A percentile compares a stretch with the other conserved stretches of the same genome.
Evolutionary conservation across 2,113 vertebrate species (phyloP).

Genomic region (Bungarus multicinctus): DNA sequence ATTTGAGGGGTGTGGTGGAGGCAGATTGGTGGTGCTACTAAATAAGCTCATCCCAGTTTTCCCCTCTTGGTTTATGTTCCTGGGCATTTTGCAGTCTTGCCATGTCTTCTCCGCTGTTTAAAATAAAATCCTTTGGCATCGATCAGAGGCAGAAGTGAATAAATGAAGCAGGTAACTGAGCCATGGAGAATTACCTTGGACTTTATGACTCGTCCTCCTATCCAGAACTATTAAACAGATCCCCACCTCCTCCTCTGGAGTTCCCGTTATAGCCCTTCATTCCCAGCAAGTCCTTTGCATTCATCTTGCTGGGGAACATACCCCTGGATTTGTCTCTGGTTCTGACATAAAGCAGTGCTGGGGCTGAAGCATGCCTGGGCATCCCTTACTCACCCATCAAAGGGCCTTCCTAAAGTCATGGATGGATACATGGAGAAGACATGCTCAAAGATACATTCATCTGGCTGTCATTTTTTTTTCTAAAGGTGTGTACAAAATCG

Average conservation of each 20-base stretch:
- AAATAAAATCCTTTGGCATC: constrained; percentile 21
- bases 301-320: not conserved
- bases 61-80: not conserved
- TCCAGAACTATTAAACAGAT: constrained; percentile 13
- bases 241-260: not conserved
- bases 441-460: not conserved
- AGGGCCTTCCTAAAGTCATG: not conserved
- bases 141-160: constrained; percentile 27
- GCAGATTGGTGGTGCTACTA: not conserved
- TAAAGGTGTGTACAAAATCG: not conserved
- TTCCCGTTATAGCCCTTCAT: not conserved
- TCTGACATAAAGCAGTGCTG: not conserved
- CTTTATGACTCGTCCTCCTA: constrained; percentile 16
- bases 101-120: constrained; percentile 13
- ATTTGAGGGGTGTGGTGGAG: not conserved
- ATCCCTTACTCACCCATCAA: not conserved
- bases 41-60: not conserved
- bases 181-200: constrained; percentile 33
- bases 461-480: not conserved
- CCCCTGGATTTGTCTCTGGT: not conserved
- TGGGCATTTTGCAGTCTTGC: constrained; percentile 22
- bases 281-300: not conserved
- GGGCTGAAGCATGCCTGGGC: not conserved
- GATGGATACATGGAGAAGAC: not conserved
- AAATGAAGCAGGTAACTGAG: constrained; percentile 37